Evolutionary conservation across 2,797 vertebrate species (phyloP), one percentile per base, ranked within the genome.

Genomic region (Hybognathus amarus): DNA sequence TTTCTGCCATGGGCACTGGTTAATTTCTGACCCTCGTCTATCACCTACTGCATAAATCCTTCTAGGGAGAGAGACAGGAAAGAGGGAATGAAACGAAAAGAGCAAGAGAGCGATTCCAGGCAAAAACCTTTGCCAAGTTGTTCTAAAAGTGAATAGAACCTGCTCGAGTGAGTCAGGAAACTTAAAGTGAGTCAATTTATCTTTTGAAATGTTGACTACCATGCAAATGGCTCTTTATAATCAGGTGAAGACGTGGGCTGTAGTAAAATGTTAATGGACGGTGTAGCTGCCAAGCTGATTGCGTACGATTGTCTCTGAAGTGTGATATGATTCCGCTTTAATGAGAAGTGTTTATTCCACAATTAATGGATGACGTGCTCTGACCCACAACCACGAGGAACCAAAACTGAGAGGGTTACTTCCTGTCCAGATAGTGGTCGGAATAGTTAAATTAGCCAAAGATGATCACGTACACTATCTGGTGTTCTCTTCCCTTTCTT

Each of bases 191-290:
- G 56, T 47, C 42, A 27, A 11, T 82, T 75, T 74, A 78, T 79
- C 78, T 45, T 73, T 52, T 42, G 24, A 77, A 81, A 82, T 83
- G 69, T 86, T 86, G 79, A 79, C 75, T 77, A 61, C 42, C 59
- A 85, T 86, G 77, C 81, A 81, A 75, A 85, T 76, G 67, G 17
- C 56, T 18, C 61, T 70, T 83, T 83, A 71, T 80, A 81, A 83
- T 85, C 77, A 75, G 54, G 52, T 69, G 20, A 81, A 71, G 69
- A 83, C 13, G 24, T 85, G 80, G 66, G 78, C 63, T 63, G 74
- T 68, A 79, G 70, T 83, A 83, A 71, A 85, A 81, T 84, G 70
- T 68, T 67, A 80, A 80, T 75, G 67, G 20, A 33, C 12, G 22
- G 80, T 73, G 33, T 56, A 61, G 54, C 63, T 70, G 82, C 61